Percentiles rank a stretch among this genome's conserved stretches.
Evolutionary conservation across 1,140 invertebrate genomes (phyloP).

Genomic region (Brachionus paranguensis): DNA sequence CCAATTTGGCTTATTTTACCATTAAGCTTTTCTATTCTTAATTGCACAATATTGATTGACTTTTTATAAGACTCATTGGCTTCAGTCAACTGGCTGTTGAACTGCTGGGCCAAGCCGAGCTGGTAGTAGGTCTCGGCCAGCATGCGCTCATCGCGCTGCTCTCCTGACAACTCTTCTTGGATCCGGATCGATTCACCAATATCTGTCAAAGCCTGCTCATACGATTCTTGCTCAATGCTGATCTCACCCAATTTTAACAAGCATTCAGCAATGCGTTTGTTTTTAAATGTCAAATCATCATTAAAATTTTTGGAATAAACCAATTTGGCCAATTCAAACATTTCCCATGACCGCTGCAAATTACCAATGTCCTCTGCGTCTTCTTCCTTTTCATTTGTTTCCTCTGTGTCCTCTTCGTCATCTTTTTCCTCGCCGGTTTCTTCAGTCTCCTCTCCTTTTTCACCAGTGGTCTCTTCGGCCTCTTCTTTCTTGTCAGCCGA

Average conservation of each 20-base stretch:
- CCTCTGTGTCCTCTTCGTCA: slow-evolving; percentile 43
- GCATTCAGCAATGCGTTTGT: slow-evolving; percentile 35
- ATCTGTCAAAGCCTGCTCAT: slow-evolving; percentile 21
- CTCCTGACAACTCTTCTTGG: neutral
- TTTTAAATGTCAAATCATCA: slow-evolving; percentile 33
- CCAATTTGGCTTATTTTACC: slow-evolving; percentile 1
- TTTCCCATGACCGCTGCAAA: slow-evolving; percentile 81
- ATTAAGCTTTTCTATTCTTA: slow-evolving; percentile 36
- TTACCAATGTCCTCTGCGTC: slow-evolving; percentile 61
- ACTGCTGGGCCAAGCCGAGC: slow-evolving; percentile 23
- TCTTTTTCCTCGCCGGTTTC: slow-evolving; percentile 44
- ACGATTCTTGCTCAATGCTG: slow-evolving; percentile 39
- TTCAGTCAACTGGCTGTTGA: slow-evolving; percentile 19
- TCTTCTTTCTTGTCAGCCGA: neutral
- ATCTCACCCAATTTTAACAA: slow-evolving; percentile 29
- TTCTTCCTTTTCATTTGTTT: slow-evolving; percentile 44
- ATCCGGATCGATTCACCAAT: slow-evolving; percentile 7
- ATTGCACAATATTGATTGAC: slow-evolving; percentile 34
- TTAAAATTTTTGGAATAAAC: slow-evolving; percentile 16
- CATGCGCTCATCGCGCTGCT: slow-evolving; percentile 32
- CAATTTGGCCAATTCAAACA: slow-evolving; percentile 67
- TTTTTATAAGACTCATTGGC: slow-evolving; percentile 30
- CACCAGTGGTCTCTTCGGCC: slow-evolving; percentile 41
- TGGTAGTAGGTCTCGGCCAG: slow-evolving; percentile 22
- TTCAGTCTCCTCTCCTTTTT: slow-evolving; percentile 45